phyloP scores from a whole-genome alignment of 2,113 vertebrate genomes.

The Vimba vimba region DNA sequence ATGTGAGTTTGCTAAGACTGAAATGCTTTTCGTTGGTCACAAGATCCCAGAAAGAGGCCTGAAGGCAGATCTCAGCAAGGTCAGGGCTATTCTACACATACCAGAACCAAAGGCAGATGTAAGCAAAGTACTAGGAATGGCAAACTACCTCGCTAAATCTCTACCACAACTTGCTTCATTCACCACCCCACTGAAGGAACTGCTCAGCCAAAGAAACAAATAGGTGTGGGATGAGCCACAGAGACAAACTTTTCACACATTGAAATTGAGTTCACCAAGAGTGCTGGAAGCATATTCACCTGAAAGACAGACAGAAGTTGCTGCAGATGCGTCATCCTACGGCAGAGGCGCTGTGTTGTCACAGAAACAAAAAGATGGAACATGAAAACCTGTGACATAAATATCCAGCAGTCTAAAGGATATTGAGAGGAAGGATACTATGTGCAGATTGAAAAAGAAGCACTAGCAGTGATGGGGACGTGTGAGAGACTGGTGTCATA shows the following conservation, averaged over 20 bases:
- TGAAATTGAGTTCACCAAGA: constrained; percentile 22
- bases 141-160: constrained; percentile 44
- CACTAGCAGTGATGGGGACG: constrained; percentile 41
- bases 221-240: constrained; percentile 33
- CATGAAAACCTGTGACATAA: constrained; percentile 44
- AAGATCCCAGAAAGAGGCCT: constrained; percentile 10
- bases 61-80: constrained; percentile 32
- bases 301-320: constrained; percentile 25
- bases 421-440: constrained; percentile 48
- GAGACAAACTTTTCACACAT: background rate
- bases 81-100: constrained; percentile 33
- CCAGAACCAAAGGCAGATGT: constrained; percentile 28
- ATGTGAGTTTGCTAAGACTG: constrained; percentile 10
- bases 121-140: constrained; percentile 31
- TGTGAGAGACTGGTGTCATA: constrained; percentile 48
- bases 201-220: background rate
- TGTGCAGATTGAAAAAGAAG: constrained; percentile 54
- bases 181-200: constrained; percentile 42
- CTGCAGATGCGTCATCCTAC: constrained; percentile 45
- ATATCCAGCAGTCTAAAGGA: constrained; percentile 45
- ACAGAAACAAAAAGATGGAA: too few relatives aligned
- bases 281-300: constrained; percentile 3
- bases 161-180: constrained; percentile 23
- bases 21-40: constrained; percentile 5
- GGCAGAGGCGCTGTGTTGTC: constrained; percentile 1